Evolutionary conservation across 1,140 invertebrate species (phyloP), one percentile per base, ranked within the genome.

Genomic region (Marisa cornuarietis): DNA sequence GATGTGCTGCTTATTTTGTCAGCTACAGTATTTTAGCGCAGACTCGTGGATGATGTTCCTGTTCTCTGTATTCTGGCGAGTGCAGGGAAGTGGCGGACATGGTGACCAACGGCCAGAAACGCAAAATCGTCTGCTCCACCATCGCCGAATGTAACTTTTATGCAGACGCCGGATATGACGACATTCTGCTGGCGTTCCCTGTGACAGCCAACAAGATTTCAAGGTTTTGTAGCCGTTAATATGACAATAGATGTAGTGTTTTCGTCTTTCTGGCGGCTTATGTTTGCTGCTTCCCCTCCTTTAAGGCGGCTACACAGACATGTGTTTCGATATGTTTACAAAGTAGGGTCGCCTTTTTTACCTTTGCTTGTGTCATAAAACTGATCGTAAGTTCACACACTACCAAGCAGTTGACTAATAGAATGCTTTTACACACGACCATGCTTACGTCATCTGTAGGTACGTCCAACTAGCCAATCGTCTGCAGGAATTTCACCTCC

Each of bases 151-250:
- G 89, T 10, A 85, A 89, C 74, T 87, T 90, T 73, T 91, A 86
- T 83, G 88, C 90, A 22, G 83, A 85, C n/a, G 82, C 85, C 82
- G 90, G 89, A 65, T 91, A 87, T 82, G 89, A 91, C 63, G 90
- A 91, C 76, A 91, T 91, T 65, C 79, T 91, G 11, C 88, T 86
- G 78, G 89, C 84, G 5, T 85, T 81, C 79, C 87, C 88, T 5
- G 83, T 91, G 26, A 85, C 84, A 26, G 80, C 84, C 18, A 76
- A 84, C n/a, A 90, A 90, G 71, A 78, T 90, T 69, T 16, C 78
- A 66, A 85, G 87, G 83, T 88, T 81, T 49, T 20, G 26, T 18
- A 24, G 52, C 13, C 8, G 54, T 42, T 22, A 5, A 26, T n/a
- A n/a, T 20, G 51, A 7, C 52, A 42, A 14, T 71, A 24, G 68